These are phyloP conservation scores for Patella depressa DNA, from an alignment of 2,888 invertebrate genomes.

Conservation along the genomic window DNA sequence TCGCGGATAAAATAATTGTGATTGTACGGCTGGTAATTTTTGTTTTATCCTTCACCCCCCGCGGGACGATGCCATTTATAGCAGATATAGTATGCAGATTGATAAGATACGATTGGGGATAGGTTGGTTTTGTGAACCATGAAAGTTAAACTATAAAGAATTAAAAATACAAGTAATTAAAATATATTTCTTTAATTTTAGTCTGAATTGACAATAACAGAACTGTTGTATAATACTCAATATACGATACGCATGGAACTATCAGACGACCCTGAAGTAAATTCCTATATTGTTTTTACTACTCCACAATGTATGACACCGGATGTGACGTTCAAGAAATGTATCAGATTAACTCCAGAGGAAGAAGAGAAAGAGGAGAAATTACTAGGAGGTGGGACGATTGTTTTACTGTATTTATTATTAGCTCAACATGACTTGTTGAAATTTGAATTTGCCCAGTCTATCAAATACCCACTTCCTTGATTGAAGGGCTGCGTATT, in stretches of 20 bases:
- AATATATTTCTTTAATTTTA: too few species aligned
- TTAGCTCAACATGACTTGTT: too few species aligned
- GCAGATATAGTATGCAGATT: too few species aligned
- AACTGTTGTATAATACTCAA: neutral
- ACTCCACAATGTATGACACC: neutral
- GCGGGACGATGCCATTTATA: too few species aligned
- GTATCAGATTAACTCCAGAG: slow-evolving; percentile 1
- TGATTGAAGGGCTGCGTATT: neutral
- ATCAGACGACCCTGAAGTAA: neutral
- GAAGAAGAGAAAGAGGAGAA: neutral
- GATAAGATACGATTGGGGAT: too few species aligned
- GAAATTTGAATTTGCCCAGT: neutral
- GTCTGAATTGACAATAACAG: neutral
- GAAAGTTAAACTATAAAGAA: too few species aligned
- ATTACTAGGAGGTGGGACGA: neutral
- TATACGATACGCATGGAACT: neutral
- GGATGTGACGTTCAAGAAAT: neutral
- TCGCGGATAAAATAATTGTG: too few species aligned
- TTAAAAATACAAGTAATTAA: too few species aligned
- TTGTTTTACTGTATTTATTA: too few species aligned
- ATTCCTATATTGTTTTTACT: neutral
- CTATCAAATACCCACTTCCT: neutral
- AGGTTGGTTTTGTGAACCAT: too few species aligned
- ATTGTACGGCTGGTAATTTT: too few species aligned
- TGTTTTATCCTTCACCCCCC: too few species aligned